These are phyloP conservation scores for Liodrosophila aerea DNA, from an alignment of 2,888 invertebrate species.

Conservation along the genomic window DNA sequence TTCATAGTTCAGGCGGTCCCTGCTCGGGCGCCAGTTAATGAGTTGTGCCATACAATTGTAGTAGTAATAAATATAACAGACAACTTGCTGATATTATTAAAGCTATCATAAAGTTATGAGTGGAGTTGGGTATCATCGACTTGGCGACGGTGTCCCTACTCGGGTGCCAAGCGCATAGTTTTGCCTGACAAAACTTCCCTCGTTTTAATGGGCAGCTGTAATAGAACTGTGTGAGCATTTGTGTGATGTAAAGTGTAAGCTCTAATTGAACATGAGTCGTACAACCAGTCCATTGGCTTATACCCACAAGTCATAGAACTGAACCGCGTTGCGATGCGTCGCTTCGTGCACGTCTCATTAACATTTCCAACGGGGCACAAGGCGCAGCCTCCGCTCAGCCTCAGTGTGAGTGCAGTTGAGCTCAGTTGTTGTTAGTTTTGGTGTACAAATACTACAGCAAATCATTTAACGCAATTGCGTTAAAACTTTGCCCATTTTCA, in stretches of 20 bases:
- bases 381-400: slow-evolving; percentile 8
- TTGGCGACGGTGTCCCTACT: too few species aligned
- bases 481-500: slow-evolving; percentile 66
- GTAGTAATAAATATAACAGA: too few species aligned
- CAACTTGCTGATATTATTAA: too few species aligned
- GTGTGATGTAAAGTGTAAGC: slow-evolving; percentile 6
- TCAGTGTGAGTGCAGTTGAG: too few species aligned
- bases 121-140: too few species aligned
- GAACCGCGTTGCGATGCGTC: slow-evolving; percentile 10
- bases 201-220: too few species aligned
- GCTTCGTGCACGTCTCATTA: slow-evolving; percentile 67
- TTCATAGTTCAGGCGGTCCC: too few species aligned
- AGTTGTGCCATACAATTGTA: too few species aligned
- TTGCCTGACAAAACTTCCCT: too few species aligned
- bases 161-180: too few species aligned
- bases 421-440: slow-evolving; percentile 12
- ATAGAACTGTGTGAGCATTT: not conserved
- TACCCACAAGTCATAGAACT: slow-evolving; percentile 37
- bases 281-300: slow-evolving; percentile 38
- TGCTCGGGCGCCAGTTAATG: too few species aligned
- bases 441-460: slow-evolving; percentile 1
- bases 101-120: too few species aligned
- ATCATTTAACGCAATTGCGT: slow-evolving; percentile 73
- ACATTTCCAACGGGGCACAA: slow-evolving; percentile 57
- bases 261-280: slow-evolving; percentile 23